Evolutionary conservation across 2,888 invertebrate genomes (phyloP), one percentile per base, ranked within the genome.

Genomic region (Piscicola geometra): DNA sequence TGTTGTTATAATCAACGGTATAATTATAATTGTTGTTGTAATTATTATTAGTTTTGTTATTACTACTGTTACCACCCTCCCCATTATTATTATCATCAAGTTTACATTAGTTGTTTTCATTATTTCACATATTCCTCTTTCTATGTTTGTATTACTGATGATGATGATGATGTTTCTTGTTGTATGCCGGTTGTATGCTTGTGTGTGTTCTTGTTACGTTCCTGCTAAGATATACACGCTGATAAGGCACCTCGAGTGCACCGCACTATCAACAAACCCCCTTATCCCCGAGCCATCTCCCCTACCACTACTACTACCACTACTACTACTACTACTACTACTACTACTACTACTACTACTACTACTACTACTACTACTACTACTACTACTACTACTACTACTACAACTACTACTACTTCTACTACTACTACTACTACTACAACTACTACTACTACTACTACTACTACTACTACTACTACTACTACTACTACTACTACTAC

Each of bases 11-110:
- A 41, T 41, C 15, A 41, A 9, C 15, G 15, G 5, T 41, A 68
- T 68, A 28, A 68, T 68, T 68, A 68, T 68, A 28, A 68, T 68
- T 68, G n/a, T 68, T 68, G n/a, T 68, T 68, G n/a, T 68, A 28
- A 68, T 68, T 68, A 68, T 68, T 68, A 68, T 68, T 68, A 68
- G 9, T 68, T 9, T 68, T 68, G 30, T 68, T 68, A 33, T 68
- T 68, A 68, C n/a, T 68, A 68, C 30, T 68, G 30, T 28, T 28
- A n/a, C 9, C 9, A n/a, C 30, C 30, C 9, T 68, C n/a, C 9
- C 12, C 30, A 33, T 68, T 68, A 33, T 32, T 32, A 33, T 32
- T 32, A 68, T 68, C 30, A 68, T 68, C n/a, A 68, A 5, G 3
- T n/a, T 68, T 68, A 68, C 30, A 9, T 9, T 18, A 9, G 30